Percentiles rank a stretch among this genome's conserved stretches.
Evolutionary conservation across 2,113 vertebrate genomes (phyloP).

Genomic region (Athene noctua): DNA sequence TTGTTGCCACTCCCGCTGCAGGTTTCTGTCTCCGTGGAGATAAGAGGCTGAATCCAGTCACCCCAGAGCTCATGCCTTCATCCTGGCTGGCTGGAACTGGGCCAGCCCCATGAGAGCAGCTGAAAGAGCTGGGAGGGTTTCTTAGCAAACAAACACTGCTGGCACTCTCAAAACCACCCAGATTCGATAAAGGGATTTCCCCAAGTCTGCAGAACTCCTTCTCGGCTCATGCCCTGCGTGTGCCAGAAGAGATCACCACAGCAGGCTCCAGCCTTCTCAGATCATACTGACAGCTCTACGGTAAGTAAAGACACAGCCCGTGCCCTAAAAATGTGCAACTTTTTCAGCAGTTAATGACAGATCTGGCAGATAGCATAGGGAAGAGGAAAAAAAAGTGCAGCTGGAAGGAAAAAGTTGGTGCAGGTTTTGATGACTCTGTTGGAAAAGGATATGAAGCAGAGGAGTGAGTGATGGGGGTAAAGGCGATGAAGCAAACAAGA

Average conservation of each 20-base stretch:
- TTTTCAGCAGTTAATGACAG: neutral
- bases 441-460: neutral
- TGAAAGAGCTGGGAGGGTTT: neutral
- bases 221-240: accelerated
- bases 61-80: neutral
- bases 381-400: neutral
- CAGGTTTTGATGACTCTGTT: neutral
- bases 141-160: neutral
- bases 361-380: neutral
- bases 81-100: neutral
- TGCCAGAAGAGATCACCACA: neutral
- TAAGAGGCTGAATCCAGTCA: neutral
- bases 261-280: neutral
- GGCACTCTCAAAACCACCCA: neutral
- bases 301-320: neutral
- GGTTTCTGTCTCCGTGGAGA: conserved; percentile 14
- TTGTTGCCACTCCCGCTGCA: neutral
- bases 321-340: neutral
- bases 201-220: neutral
- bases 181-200: neutral
- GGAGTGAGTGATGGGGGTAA: neutral
- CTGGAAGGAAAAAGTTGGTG: neutral
- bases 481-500: neutral
- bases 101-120: neutral
- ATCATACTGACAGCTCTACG: neutral